Evolutionary conservation across 2,888 invertebrate genomes (phyloP), one percentile per base, ranked within the genome.

Genomic region (Cataglyphis livida): DNA sequence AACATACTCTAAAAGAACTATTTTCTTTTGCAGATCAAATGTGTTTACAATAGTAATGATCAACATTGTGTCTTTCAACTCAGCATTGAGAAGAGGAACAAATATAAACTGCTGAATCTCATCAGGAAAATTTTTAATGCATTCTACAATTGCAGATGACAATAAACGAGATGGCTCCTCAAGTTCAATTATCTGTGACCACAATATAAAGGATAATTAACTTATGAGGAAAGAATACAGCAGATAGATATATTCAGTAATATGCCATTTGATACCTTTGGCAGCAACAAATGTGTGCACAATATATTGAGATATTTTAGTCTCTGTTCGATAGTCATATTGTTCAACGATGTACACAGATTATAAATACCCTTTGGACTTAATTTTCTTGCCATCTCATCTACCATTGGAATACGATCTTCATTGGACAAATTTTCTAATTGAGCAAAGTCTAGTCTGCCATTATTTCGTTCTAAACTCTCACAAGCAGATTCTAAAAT

Each of bases 101-200:
- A 91, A 91, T 75, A 94, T 86, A 1, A 90, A 89, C 65, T 92
- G 91, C 41, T 85, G 85, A 0, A 93, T 75, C 74, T 93, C 93
- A 7, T 93, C 91, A 1, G 93, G 92, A 89, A 91, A 93, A 66
- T 89, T 91, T 41, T 88, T 70, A 21, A 89, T 83, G 15, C 91
- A 87, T 70, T 92, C 90, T 21, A 64, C 81, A 9, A 93, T 79
- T 28, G 78, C 85, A 3, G 90, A 88, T 71, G 64, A 82, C 48
- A 93, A 85, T 35, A 89, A 79, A 82, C 91, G 89, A 2, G 92
- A 91, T 0, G 90, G 89, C 68, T 90, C 86, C 21, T 92, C 87
- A 18, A 91, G 54, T 61, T 88, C 75, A 28, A 88, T 88, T 65
- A 94, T 90, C 88, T 90, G 76, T 6, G 81, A 32, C 18, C 15